Evolutionary conservation across 1,140 invertebrate species (phyloP).

Genomic region (Scaptomyza graminum): DNA sequence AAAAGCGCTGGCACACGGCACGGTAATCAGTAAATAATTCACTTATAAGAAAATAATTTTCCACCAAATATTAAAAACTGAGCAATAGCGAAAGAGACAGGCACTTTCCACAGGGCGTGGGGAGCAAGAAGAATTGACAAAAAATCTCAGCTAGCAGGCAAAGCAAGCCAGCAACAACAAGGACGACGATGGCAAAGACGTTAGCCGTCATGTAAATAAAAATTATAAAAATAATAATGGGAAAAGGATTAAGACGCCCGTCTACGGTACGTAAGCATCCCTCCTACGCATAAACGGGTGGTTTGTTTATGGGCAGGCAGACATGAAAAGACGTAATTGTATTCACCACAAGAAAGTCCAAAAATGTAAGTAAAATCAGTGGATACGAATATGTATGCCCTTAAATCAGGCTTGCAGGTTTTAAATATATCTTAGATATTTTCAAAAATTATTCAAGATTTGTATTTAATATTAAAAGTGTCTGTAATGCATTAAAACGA

Average conservation of each 20-base stretch:
- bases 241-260: conserved; percentile 83
- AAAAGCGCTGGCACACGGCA: conserved; percentile 25
- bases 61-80: conserved; percentile 68
- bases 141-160: conserved; percentile 54
- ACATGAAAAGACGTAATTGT: conserved; percentile 67
- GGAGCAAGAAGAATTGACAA: conserved; percentile 61
- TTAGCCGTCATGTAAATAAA: conserved; percentile 83
- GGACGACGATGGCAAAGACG: conserved; percentile 49
- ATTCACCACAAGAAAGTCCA: conserved; percentile 17
- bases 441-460: too few species aligned
- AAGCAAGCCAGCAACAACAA: conserved; percentile 8
- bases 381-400: background rate
- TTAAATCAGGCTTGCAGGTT: background rate
- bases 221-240: conserved; percentile 84
- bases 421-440: too few species aligned
- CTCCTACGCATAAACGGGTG: conserved; percentile 10
- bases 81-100: conserved; percentile 54
- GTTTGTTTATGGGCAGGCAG: conserved; percentile 37
- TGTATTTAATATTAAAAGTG: too few species aligned
- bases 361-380: background rate
- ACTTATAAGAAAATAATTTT: conserved; percentile 83
- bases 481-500: too few species aligned
- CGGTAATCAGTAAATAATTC: conserved; percentile 81
- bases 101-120: conserved; percentile 8
- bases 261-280: conserved; percentile 33